Conservation (phyloP, 2,888 invertebrate genomes). For the Lacanobia wlatinum region DNA sequence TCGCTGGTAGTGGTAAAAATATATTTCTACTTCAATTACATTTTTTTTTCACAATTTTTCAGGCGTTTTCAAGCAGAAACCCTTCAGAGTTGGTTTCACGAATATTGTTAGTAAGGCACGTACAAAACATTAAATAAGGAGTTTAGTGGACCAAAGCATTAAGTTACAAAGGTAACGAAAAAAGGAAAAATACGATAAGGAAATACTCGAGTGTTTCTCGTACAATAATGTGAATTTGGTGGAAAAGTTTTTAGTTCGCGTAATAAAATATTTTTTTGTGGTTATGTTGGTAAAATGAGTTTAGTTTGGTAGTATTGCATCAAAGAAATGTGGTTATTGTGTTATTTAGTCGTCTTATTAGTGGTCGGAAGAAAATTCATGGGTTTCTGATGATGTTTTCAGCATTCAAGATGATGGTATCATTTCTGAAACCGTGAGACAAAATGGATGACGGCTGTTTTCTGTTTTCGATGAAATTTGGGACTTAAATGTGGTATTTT, state of each 20-base stretch:
- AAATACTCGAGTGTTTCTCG: constrained; percentile 23
- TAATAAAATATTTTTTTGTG: constrained; percentile 2
- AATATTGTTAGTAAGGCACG: constrained; percentile 27
- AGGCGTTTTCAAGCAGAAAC: constrained; percentile 20
- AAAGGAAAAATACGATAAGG: constrained; percentile 25
- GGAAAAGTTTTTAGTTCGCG: constrained; percentile 18
- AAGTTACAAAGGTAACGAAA: constrained; percentile 32
- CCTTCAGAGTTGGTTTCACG: constrained; percentile 25
- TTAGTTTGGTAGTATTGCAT: not conserved
- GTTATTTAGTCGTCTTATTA: not conserved
- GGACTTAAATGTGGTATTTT: too few relatives aligned
- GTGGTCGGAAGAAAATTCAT: not conserved
- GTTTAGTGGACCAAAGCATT: constrained; percentile 46
- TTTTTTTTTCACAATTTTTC: constrained; percentile 18
- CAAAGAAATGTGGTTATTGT: not conserved
- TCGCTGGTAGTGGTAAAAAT: not conserved
- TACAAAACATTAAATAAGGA: constrained; percentile 54
- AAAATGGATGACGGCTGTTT: too few relatives aligned
- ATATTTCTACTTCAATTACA: not conserved
- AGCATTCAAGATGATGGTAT: too few relatives aligned
- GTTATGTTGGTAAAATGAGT: constrained; percentile 2
- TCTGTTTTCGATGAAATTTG: too few relatives aligned
- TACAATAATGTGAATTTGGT: constrained; percentile 12
- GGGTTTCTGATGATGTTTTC: not conserved
- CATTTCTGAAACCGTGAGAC: too few relatives aligned